Conservation (phyloP, 2,113 vertebrate genomes). For the Muscicapa adusta region DNA sequence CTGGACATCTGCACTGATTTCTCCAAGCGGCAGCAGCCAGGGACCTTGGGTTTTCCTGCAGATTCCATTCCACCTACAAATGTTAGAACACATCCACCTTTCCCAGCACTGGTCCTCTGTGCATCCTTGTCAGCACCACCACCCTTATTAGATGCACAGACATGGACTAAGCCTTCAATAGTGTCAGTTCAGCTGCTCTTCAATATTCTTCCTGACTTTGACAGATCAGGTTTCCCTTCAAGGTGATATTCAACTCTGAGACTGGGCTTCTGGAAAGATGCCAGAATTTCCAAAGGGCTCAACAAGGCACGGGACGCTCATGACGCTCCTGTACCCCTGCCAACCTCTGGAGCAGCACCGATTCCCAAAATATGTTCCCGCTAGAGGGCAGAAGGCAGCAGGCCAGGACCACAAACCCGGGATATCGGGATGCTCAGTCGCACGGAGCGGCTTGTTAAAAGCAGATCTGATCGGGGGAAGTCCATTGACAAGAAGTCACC, state of each 20-base stretch:
- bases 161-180: rapidly evolving
- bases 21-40: neutral
- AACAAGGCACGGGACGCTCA: rapidly evolving
- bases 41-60: neutral
- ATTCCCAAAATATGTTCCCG: neutral
- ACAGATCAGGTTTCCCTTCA: neutral
- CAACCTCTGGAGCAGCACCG: neutral
- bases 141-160: neutral
- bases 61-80: neutral
- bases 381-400: neutral
- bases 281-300: neutral
- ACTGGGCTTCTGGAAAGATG: neutral
- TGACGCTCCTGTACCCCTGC: neutral
- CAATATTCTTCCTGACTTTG: neutral
- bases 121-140: neutral
- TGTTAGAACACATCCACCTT: neutral
- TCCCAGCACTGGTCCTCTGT: neutral
- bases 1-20: neutral
- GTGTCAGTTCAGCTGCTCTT: neutral
- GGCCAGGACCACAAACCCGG: neutral
- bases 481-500: neutral
- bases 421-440: rapidly evolving
- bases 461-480: too few relatives aligned
- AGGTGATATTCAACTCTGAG: neutral
- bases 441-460: rapidly evolving